Evolutionary conservation across 2,113 vertebrate species (phyloP), one percentile per base, ranked within the genome.

Genomic region (Dicerorhinus sumatrensis): DNA sequence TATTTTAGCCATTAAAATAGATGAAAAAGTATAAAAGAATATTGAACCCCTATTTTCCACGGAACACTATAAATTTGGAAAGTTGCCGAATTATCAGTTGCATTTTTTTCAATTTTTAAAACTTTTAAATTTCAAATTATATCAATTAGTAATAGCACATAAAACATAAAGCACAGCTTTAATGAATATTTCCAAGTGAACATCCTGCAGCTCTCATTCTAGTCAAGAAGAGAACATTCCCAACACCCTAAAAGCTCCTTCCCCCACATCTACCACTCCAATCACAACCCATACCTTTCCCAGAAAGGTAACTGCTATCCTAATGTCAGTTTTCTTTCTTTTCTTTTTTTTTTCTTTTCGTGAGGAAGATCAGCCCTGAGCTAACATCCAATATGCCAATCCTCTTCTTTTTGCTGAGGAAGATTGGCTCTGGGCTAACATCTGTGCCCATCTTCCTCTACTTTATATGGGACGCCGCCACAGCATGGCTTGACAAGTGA

Each of bases 51-150:
- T 77, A 3, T 96, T 96, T 96, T 70, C 23, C 33, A 27, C 29
- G 33, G 33, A 88, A 16, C 6, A 51, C 69, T 62, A 33, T 75
- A 89, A 62, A 83, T 84, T 73, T 60, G 42, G 42, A 94, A 92
- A 31, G 3, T 89, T 86, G 33, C 65, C 80, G 8, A 89, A 76
- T 72, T 83, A 80, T 77, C 60, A 58, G 21, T 82, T 80, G 20
- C 29, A 65, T 67, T 94, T 89, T 94, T 81, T 77, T 92, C 17
- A 65, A 46, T 82, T 81, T 97, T 81, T 72, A 82, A 58, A 42
- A 72, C 31, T n/a, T 88, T 51, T 70, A 63, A 62, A 89, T 81
- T 95, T 93, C 56, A 88, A 56, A 42, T 92, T 77, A 69, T 11
- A n/a, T 79, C 20, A 77, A 46, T 91, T 72, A 92, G 36, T 46